phyloP scores from a whole-genome alignment of 2,888 invertebrate species.

The Melanostoma mellinum region DNA sequence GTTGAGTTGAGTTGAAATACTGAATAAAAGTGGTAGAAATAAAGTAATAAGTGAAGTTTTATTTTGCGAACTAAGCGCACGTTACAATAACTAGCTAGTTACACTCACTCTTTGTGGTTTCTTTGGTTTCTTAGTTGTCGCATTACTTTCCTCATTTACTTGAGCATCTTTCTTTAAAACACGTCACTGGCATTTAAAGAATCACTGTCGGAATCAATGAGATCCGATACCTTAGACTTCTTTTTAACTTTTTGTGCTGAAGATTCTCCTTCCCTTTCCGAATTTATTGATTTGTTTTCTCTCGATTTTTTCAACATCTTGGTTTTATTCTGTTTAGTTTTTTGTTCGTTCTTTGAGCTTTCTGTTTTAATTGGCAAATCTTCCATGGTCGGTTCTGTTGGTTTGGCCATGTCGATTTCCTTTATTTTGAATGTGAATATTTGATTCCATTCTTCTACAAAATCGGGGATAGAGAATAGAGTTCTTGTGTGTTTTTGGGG shows the following conservation, averaged over 20 bases:
- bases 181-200: conserved; percentile 24
- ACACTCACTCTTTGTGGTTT: conserved; percentile 69
- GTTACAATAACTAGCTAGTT: background rate
- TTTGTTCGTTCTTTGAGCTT: background rate
- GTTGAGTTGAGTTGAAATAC: no score
- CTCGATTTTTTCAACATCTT: conserved; percentile 62
- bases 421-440: no score
- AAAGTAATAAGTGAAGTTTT: no score
- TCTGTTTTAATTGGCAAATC: background rate
- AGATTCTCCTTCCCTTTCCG: conserved; percentile 75
- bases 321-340: conserved; percentile 12
- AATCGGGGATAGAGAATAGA: no score
- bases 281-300: conserved; percentile 72
- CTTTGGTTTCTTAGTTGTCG: conserved; percentile 26
- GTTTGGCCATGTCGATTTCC: no score
- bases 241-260: background rate
- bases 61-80: no score
- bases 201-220: conserved; percentile 73
- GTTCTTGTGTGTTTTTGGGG: no score
- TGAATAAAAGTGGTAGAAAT: no score
- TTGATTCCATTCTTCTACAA: no score
- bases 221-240: conserved; percentile 8
- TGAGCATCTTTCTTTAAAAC: background rate
- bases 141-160: background rate
- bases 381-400: conserved; percentile 10